Base-by-base conservation (phyloP, 2,113 vertebrate genomes). In the Protomyctophum bolini region DNA sequence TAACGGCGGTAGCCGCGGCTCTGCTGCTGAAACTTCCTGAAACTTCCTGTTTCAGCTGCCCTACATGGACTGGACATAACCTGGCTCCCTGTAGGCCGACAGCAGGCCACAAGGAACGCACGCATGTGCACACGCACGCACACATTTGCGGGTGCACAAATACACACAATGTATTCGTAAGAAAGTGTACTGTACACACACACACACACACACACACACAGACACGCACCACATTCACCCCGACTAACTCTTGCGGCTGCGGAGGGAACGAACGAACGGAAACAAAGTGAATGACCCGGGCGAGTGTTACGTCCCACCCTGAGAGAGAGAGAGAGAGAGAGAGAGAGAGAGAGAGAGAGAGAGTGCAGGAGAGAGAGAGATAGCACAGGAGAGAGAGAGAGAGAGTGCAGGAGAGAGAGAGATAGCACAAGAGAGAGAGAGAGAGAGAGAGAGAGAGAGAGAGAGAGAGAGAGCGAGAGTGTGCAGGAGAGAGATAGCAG, bases 21-120 rank as follows among this genome's bases (percentile, higher is more conserved):
- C 72, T 69, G 66, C 65, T 75, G 62, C 73, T 55, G 49, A 81
- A 66, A 73, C 61, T 62, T 87, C 83, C 73, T 55, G 49, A 81
- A 66, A 73, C 61, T 62, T 87, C 83, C 77, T 66, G 61, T 55
- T 58, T 41, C 33, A 60, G 10, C 63, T 51, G 56, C 11, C 64
- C 75, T 41, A 41, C 33, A 7, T 10, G 0, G 75, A 60, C 71
- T 69, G 63, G 21, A 21, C 57, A 61, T n/a, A 21, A 15, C 65
- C 15, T 2, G 50, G 58, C 58, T 77, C 77, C 74, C 46, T 6
- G 15, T 59, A 62, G 77, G 71, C 79, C 70, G 48, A 5, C 60
- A 73, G 52, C 48, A 10, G 66, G 66, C 50, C 80, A 83, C 70
- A 86, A 78, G 76, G 59, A 82, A 33, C 46, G 14, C 60, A 50